These are phyloP conservation scores for Asarcornis scutulata DNA, from an alignment of 2,113 vertebrate genomes.

Conservation along the genomic window DNA sequence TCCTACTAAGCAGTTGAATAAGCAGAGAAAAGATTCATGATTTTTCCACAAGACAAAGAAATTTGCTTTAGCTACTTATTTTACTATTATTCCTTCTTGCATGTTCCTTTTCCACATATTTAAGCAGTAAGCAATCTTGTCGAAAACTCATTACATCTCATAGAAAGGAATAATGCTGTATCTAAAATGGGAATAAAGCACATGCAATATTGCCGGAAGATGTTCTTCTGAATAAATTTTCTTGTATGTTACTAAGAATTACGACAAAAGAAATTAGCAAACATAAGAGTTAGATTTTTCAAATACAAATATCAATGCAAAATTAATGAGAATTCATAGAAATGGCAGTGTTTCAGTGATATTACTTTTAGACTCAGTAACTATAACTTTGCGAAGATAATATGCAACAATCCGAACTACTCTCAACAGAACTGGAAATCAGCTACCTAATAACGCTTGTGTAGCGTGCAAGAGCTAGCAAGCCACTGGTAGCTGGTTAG, in stretches of 20 bases:
- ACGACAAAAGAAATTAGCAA: background rate
- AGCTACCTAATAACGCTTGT: background rate
- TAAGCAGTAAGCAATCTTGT: background rate
- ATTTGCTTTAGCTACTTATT: background rate
- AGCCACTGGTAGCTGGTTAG: background rate
- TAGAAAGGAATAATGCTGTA: background rate
- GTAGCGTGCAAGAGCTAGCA: background rate
- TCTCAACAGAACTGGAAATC: background rate
- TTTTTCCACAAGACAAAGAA: background rate
- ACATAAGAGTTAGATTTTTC: background rate
- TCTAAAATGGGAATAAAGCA: background rate
- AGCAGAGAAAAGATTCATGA: background rate
- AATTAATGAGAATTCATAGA: background rate
- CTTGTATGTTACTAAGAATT: background rate
- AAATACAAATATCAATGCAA: background rate
- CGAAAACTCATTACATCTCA: background rate
- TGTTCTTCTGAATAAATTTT: background rate
- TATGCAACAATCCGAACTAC: background rate
- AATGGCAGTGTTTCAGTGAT: background rate
- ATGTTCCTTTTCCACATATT: background rate
- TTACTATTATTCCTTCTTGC: background rate
- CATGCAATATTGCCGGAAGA: background rate
- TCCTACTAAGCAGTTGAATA: background rate
- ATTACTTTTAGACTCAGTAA: background rate
- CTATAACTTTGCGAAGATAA: background rate